phyloP scores from a whole-genome alignment of 2,888 invertebrate species.

The Aphodius sticticus region DNA sequence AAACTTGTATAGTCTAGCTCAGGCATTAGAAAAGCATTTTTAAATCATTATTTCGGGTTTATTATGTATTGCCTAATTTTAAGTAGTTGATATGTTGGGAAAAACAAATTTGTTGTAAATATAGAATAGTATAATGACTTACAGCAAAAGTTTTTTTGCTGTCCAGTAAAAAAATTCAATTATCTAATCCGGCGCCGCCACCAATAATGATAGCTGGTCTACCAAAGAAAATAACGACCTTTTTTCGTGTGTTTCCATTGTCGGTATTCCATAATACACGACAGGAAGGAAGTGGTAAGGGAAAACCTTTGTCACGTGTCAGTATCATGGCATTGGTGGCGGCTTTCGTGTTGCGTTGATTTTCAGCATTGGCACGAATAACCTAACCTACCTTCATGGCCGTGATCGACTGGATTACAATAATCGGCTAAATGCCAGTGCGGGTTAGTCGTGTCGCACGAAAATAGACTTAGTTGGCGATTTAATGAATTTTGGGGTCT shows the following conservation, averaged over 20 bases:
- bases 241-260: background rate
- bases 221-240: background rate
- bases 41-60: no score
- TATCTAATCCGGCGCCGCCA: background rate
- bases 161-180: background rate
- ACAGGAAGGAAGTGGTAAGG: background rate
- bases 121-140: no score
- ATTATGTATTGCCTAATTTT: no score
- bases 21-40: no score
- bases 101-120: no score
- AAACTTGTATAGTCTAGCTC: no score
- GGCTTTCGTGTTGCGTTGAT: background rate
- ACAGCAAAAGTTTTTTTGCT: background rate
- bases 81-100: no score
- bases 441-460: background rate
- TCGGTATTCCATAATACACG: background rate
- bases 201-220: background rate
- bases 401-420: constrained; percentile 4
- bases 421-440: background rate
- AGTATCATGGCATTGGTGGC: background rate
- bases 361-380: background rate
- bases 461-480: constrained; percentile 4
- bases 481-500: background rate
- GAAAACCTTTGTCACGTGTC: background rate
- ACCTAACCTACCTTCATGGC: background rate